These are phyloP conservation scores for Drosophila recens DNA, from an alignment of 2,888 invertebrate genomes.

Conservation along the genomic window DNA sequence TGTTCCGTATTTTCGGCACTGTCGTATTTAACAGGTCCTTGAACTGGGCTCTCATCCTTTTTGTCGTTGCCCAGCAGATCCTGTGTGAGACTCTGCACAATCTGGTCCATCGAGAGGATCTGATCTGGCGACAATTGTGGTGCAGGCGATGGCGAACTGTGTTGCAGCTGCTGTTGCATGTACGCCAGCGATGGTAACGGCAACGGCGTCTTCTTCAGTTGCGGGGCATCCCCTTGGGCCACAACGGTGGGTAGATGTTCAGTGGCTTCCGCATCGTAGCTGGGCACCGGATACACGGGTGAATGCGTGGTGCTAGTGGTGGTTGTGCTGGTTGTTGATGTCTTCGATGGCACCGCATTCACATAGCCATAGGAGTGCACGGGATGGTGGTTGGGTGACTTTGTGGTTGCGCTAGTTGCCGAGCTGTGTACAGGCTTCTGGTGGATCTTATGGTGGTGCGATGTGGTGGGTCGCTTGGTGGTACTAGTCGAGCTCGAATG, in stretches of 20 bases:
- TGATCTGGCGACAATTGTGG: constrained; percentile 71
- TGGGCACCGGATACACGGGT: constrained; percentile 75
- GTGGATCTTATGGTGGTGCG: constrained; percentile 54
- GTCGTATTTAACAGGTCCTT: constrained; percentile 58
- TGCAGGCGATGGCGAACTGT: constrained; percentile 43
- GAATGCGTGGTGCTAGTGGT: constrained; percentile 53
- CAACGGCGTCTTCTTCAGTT: constrained; percentile 64
- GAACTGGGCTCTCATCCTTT: constrained; percentile 28
- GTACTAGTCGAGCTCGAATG: constrained; percentile 32
- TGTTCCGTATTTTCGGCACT: constrained; percentile 56
- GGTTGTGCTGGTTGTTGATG: constrained; percentile 45
- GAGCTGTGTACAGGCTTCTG: constrained; percentile 55
- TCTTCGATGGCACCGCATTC: constrained; percentile 39
- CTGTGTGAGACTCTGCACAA: constrained; percentile 81
- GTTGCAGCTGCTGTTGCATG: constrained; percentile 64
- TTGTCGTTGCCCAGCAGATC: constrained; percentile 56
- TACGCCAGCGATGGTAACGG: constrained; percentile 63
- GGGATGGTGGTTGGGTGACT: constrained; percentile 25
- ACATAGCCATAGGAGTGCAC: constrained; percentile 53
- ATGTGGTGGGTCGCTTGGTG: constrained; percentile 41
- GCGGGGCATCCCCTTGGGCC: constrained; percentile 21
- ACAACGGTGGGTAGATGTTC: constrained; percentile 36
- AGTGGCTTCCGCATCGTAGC: constrained; percentile 50
- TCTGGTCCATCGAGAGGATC: constrained; percentile 83
- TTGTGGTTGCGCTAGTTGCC: constrained; percentile 47